Evolutionary conservation across 2,888 invertebrate species (phyloP).

Genomic region (Watsonalla binaria): DNA sequence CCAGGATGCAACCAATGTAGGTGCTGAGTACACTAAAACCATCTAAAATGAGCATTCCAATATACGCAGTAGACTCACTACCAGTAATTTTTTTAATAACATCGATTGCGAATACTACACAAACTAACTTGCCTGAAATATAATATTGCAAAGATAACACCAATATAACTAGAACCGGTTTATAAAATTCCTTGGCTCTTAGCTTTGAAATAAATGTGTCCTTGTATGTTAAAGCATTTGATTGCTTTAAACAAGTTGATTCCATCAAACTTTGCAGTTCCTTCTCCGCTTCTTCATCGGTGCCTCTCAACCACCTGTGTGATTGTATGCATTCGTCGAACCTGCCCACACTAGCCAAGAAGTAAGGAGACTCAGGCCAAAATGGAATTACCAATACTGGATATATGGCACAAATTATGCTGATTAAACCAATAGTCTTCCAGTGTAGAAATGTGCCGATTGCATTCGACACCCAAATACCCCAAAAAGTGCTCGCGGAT

Average conservation of each 20-base stretch:
- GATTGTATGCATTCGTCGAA: conserved; percentile 21
- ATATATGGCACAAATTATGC: conserved; percentile 15
- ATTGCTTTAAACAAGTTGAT: background rate
- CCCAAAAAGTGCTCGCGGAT: conserved; percentile 21
- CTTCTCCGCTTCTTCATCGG: conserved; percentile 15
- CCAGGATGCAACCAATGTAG: background rate
- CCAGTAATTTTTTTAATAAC: background rate
- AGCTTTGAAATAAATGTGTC: background rate
- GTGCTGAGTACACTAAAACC: background rate
- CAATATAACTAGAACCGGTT: background rate
- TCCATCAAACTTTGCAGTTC: conserved; percentile 19
- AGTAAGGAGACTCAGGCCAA: conserved; percentile 21
- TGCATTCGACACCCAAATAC: conserved; percentile 16
- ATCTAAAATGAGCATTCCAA: background rate
- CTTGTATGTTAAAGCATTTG: background rate
- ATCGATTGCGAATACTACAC: background rate
- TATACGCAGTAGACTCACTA: background rate
- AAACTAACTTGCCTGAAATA: background rate
- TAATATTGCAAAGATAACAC: no score
- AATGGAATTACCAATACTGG: conserved; percentile 10
- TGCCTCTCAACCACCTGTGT: conserved; percentile 25
- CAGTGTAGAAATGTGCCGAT: conserved; percentile 9
- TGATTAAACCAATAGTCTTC: conserved; percentile 16
- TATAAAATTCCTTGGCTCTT: background rate
- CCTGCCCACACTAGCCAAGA: conserved; percentile 17